phyloP scores from a whole-genome alignment of 2,113 vertebrate species.

The Python bivittatus region DNA sequence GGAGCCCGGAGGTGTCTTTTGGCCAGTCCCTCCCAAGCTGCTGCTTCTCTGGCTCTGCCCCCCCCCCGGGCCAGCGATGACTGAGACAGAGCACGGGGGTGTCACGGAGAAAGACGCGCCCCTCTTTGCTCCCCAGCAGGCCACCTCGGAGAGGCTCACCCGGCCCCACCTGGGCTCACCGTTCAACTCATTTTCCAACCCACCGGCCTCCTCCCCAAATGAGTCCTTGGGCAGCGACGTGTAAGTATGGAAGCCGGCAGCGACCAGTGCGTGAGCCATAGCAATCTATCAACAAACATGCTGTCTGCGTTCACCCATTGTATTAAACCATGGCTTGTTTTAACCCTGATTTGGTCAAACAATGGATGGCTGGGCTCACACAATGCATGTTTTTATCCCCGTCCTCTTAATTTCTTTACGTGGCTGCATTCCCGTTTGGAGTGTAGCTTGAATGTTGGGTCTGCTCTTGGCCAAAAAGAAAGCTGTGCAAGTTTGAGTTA shows the following conservation, averaged over 20 bases:
- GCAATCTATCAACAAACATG: background rate
- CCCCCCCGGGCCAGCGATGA: too few relatives aligned
- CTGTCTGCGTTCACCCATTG: background rate
- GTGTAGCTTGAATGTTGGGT: background rate
- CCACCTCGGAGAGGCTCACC: conserved; percentile 33
- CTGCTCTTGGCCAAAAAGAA: background rate
- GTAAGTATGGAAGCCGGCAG: conserved; percentile 51
- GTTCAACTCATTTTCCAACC: conserved; percentile 55
- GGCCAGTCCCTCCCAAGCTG: background rate
- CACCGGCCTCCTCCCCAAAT: conserved; percentile 48
- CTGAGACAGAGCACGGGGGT: background rate
- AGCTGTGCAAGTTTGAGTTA: too few relatives aligned
- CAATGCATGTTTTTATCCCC: background rate
- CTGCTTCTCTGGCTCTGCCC: background rate
- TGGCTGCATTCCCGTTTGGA: background rate
- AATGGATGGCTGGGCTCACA: background rate
- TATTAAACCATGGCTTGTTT: background rate
- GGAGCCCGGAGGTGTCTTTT: background rate
- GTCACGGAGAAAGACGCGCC: background rate
- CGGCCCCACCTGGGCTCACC: conserved; percentile 52
- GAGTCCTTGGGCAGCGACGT: conserved; percentile 59
- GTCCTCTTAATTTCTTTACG: background rate
- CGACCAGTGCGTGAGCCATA: too few relatives aligned
- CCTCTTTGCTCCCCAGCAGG: background rate
- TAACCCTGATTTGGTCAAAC: background rate